Evolutionary conservation across 2,797 vertebrate genomes (phyloP).

Genomic region (Hydrolagus colliei): DNA sequence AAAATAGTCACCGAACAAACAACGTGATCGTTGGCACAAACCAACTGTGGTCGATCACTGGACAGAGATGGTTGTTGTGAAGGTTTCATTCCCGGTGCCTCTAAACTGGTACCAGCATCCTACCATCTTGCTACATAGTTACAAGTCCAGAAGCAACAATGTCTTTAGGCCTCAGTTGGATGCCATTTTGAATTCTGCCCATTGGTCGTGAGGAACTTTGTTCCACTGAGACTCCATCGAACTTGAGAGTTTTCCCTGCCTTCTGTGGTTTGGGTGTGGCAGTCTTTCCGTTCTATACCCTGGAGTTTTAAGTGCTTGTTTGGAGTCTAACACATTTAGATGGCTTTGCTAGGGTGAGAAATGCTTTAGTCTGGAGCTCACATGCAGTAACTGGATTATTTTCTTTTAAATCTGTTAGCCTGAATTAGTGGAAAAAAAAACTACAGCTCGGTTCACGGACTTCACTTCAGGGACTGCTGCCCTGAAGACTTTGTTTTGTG

Average conservation of each 20-base stretch:
- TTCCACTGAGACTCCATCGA: slow-evolving; percentile 74
- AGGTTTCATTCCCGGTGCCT: slow-evolving; percentile 69
- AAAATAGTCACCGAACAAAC: slow-evolving; percentile 73
- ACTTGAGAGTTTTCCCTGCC: slow-evolving; percentile 60
- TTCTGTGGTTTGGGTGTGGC: slow-evolving; percentile 68
- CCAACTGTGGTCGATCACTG: slow-evolving; percentile 72
- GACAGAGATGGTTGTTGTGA: slow-evolving; percentile 72
- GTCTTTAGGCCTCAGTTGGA: slow-evolving; percentile 69
- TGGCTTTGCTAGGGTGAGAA: slow-evolving; percentile 76
- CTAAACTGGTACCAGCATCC: slow-evolving; percentile 64
- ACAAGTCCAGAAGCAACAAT: slow-evolving; percentile 68
- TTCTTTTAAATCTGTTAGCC: slow-evolving; percentile 67
- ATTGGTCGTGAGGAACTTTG: slow-evolving; percentile 76
- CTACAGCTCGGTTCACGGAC: slow-evolving; percentile 77
- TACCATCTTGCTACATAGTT: slow-evolving; percentile 76
- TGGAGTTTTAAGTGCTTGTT: slow-evolving; percentile 84
- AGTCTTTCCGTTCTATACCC: slow-evolving; percentile 69
- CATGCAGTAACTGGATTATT: slow-evolving; percentile 76
- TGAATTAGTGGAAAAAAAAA: slow-evolving; percentile 72
- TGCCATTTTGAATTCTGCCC: slow-evolving; percentile 66
- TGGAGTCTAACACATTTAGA: slow-evolving; percentile 86
- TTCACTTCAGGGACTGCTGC: slow-evolving; percentile 6
- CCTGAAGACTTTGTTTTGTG: slow-evolving; percentile 1
- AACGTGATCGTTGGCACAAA: slow-evolving; percentile 77
- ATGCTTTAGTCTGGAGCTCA: slow-evolving; percentile 78